A percentile compares a stretch with the other conserved stretches of the same genome.
Conservation (phyloP, 2,113 vertebrate species). For the Cyanistes caeruleus region DNA sequence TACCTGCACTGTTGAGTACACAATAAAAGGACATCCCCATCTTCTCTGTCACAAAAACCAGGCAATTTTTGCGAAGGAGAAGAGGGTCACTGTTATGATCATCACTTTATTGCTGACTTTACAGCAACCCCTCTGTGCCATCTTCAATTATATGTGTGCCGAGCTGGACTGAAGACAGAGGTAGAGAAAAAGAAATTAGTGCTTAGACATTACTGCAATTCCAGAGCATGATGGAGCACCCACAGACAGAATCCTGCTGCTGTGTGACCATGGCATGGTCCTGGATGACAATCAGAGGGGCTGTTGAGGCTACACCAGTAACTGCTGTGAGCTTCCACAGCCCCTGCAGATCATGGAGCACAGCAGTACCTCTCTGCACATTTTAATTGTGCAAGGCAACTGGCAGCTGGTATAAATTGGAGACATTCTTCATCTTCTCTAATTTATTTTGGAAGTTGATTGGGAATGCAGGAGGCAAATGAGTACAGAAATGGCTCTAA, state of each 20-base stretch:
- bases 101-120: background rate
- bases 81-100: background rate
- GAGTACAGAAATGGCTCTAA: background rate
- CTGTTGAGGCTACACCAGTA: background rate
- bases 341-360: background rate
- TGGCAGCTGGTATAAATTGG: background rate
- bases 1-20: background rate
- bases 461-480: background rate
- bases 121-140: background rate
- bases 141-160: background rate
- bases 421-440: background rate
- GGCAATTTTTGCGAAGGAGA: background rate
- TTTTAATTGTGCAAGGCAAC: background rate
- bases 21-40: background rate
- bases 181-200: background rate
- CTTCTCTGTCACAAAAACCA: background rate
- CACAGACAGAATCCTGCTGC: background rate
- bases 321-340: background rate
- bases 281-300: background rate
- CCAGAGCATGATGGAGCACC: background rate
- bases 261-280: fast-evolving
- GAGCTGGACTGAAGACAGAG: background rate
- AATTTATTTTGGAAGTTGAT: background rate
- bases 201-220: background rate
- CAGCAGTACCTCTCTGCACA: background rate